Base-by-base conservation (phyloP, 2,797 vertebrate species). In the Pseudochromis fuscus region DNA sequence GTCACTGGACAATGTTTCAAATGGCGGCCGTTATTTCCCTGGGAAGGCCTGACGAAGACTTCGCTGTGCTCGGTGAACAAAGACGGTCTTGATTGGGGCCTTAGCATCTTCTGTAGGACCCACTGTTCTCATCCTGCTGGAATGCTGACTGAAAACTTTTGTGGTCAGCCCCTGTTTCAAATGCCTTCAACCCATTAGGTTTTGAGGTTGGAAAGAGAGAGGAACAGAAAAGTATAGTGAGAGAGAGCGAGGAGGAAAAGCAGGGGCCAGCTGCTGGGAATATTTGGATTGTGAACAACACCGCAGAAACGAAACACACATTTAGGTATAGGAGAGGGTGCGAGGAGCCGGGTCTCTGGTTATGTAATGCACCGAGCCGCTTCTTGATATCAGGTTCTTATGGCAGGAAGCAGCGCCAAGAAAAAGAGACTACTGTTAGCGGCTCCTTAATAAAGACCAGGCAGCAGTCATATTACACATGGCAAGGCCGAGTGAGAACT, bases 341-440 rank as follows among this genome's bases (percentile, higher is more conserved):
- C 75, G 8, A 33, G 45, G 46, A 69, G 66, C 73, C 64, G 70
- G 51, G 40, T 68, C 59, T 76, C 57, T 73, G 73, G 61, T 91
- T 90, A 88, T 87, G 85, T 83, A 89, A 90, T 69, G 61, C 52
- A 75, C 68, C 1, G 2, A 67, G 53, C 40, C 21, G 68, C 52
- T 77, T 86, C 53, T 79, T 73, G 48, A 87, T 89, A 89, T 88
- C 63, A 64, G 74, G 76, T 82, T 87, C 75, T 81, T 48, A 70
- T 87, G 75, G 87, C 75, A 51, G 49, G 64, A 59, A 40, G 46
- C 31, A n/a, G 44, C 1, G 87, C 91, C 89, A 94, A 91, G 77
- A 82, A 90, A 86, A 94, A 93, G 87, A 91, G 82, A 79, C 91
- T 91, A 89, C 88, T 83, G 85, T 91, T 91, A 67, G 68, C 74